phyloP scores from a whole-genome alignment of 1,140 invertebrate species.

The Diorhabda sublineata region DNA sequence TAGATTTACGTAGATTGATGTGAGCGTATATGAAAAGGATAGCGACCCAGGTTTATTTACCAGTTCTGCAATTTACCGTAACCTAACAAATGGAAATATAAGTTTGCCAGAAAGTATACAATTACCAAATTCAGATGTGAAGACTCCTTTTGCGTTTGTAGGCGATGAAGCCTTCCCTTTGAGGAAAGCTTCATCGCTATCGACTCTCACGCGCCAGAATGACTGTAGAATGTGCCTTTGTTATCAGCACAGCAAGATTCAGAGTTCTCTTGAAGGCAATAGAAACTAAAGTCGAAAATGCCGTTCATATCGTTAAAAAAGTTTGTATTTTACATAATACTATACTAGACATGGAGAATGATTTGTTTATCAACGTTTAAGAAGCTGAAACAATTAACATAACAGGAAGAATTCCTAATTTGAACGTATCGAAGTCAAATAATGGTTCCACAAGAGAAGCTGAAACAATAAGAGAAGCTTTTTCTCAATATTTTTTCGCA shows the following conservation, averaged over 20 bases:
- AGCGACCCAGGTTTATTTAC: conserved; percentile 44
- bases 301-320: conserved; percentile 36
- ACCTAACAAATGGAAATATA: background rate
- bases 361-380: no score
- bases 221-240: conserved; percentile 10
- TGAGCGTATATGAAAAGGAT: conserved; percentile 44
- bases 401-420: no score
- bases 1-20: conserved; percentile 43
- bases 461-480: no score
- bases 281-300: conserved; percentile 41
- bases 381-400: no score
- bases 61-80: conserved; percentile 18
- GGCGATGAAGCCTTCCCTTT: conserved; percentile 8
- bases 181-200: background rate
- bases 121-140: background rate
- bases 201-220: background rate
- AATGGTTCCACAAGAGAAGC: no score
- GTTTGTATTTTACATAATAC: conserved; percentile 40
- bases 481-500: no score
- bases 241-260: conserved; percentile 14
- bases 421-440: no score
- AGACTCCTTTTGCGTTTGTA: background rate
- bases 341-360: no score
- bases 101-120: background rate
- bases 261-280: conserved; percentile 38